These are phyloP conservation scores for Lacanobia wlatinum DNA, from an alignment of 2,888 invertebrate species.

Conservation along the genomic window DNA sequence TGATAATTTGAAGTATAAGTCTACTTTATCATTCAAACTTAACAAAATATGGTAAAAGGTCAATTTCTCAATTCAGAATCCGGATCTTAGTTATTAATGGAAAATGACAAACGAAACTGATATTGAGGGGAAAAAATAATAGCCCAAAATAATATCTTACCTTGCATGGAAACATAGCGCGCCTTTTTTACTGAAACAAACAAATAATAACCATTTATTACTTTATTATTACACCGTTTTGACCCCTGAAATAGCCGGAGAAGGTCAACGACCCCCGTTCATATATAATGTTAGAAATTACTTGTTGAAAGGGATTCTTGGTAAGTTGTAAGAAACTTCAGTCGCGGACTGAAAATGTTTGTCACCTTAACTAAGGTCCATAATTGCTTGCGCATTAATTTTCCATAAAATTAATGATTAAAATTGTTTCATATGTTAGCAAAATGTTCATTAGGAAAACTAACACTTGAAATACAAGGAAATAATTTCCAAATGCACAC, in stretches of 20 bases:
- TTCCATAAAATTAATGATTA: neutral
- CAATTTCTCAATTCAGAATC: neutral
- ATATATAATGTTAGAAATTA: constrained; percentile 21
- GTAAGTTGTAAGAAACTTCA: constrained; percentile 1
- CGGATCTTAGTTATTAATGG: too few species aligned
- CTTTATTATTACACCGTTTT: constrained; percentile 29
- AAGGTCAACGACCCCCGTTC: constrained; percentile 28
- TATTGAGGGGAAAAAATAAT: neutral
- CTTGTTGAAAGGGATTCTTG: constrained; percentile 20
- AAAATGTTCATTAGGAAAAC: neutral
- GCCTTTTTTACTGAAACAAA: constrained; percentile 97
- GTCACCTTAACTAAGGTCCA: neutral
- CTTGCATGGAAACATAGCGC: constrained; percentile 95
- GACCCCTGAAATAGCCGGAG: constrained; percentile 22
- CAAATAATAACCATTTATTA: constrained; percentile 65
- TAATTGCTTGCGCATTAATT: neutral
- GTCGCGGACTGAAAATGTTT: neutral
- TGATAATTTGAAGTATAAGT: neutral
- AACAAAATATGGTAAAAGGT: neutral
- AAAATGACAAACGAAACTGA: neutral
- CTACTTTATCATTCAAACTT: neutral
- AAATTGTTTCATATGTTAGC: neutral
- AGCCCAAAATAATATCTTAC: constrained; percentile 88
- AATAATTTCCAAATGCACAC: too few species aligned
- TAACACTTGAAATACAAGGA: too few species aligned